Conservation (phyloP, 2,888 invertebrate species). For the Thymelicus acteon region DNA sequence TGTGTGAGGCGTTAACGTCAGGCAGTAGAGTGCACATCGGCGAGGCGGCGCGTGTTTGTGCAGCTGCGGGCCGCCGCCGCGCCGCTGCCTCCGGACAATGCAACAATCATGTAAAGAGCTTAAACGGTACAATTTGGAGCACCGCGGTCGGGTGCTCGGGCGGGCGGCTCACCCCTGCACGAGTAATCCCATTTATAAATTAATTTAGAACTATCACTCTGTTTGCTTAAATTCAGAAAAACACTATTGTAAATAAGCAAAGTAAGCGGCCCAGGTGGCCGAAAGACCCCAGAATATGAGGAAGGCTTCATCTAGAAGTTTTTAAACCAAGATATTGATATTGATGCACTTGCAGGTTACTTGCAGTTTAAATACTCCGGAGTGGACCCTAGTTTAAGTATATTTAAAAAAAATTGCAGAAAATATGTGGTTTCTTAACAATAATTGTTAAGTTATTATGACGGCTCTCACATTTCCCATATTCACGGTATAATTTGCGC, state of each 20-base stretch:
- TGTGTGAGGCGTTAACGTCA: slow-evolving; percentile 8
- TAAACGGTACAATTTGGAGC: slow-evolving; percentile 66
- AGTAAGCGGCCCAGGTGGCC: neutral
- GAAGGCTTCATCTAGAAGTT: too few relatives aligned
- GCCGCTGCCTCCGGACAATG: slow-evolving; percentile 60
- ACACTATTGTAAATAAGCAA: neutral
- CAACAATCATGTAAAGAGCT: slow-evolving; percentile 72
- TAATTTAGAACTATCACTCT: neutral
- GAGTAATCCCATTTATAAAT: slow-evolving; percentile 37
- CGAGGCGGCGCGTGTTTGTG: slow-evolving; percentile 46
- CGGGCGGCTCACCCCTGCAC: slow-evolving; percentile 21
- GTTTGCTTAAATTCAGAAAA: neutral
- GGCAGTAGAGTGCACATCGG: neutral
- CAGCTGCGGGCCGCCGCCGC: slow-evolving; percentile 51
- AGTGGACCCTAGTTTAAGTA: too few relatives aligned
- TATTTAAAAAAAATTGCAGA: too few relatives aligned
- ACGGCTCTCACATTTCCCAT: too few relatives aligned
- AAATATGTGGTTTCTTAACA: too few relatives aligned
- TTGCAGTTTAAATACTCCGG: too few relatives aligned
- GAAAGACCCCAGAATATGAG: too few relatives aligned
- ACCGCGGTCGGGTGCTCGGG: slow-evolving; percentile 51
- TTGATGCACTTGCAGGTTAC: too few relatives aligned
- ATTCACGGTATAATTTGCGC: too few relatives aligned
- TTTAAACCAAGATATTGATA: too few relatives aligned
- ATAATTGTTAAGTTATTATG: too few relatives aligned